Conservation (phyloP, 2,888 invertebrate species). For the Drosophila quinaria region DNA sequence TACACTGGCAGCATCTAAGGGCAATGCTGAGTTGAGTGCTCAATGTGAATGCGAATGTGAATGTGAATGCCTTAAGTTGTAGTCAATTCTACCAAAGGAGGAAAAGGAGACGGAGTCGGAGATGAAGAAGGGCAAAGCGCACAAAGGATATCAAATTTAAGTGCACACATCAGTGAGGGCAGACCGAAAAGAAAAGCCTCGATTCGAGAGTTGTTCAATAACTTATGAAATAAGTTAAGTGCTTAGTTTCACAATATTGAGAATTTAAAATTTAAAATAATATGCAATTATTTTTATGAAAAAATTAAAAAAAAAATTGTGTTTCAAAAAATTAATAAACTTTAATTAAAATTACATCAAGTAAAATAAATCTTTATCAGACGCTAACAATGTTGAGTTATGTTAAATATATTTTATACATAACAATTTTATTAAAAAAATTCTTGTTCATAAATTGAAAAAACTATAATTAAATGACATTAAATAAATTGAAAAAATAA, state of each 20-base stretch:
- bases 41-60: constrained; percentile 23
- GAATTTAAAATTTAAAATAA: too few relatives aligned
- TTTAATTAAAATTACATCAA: neutral
- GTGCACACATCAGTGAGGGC: constrained; percentile 65
- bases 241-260: too few relatives aligned
- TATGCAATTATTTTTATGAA: neutral
- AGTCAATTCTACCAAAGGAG: constrained; percentile 58
- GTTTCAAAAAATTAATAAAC: neutral
- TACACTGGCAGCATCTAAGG: constrained; percentile 16
- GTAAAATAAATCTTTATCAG: too few relatives aligned
- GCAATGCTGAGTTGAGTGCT: constrained; percentile 19
- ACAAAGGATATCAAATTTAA: constrained; percentile 81
- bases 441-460: too few relatives aligned
- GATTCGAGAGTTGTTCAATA: constrained; percentile 17
- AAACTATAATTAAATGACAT: too few relatives aligned
- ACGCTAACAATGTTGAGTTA: neutral
- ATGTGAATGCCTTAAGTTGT: constrained; percentile 60
- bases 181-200: constrained; percentile 10
- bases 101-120: neutral
- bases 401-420: neutral
- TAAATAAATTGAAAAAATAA: too few relatives aligned
- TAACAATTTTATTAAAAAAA: too few relatives aligned
- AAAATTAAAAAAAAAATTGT: too few relatives aligned
- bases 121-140: constrained; percentile 25
- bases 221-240: neutral